phyloP scores from a whole-genome alignment of 2,113 vertebrate species.

The Ptyas mucosa region DNA sequence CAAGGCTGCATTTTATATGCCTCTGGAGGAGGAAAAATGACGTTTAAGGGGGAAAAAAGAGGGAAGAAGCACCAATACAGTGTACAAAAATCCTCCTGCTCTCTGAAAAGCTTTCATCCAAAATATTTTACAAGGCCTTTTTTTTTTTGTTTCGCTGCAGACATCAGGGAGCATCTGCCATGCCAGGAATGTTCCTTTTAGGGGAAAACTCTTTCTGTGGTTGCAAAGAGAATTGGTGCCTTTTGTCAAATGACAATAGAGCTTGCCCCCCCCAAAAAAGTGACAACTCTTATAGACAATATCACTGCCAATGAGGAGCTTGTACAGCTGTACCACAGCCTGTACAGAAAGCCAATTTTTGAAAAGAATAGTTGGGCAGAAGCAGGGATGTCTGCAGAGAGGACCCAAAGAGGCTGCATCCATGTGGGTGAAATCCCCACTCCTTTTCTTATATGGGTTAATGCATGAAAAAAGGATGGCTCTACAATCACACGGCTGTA shows the following conservation, averaged over 20 bases:
- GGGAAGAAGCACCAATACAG: neutral
- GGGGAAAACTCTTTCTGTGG: neutral
- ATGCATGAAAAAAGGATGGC: neutral
- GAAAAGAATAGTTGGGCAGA: neutral
- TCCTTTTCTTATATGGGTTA: neutral
- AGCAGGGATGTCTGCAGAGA: neutral
- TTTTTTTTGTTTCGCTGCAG: neutral
- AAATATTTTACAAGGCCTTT: neutral
- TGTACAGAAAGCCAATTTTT: neutral
- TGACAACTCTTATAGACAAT: neutral
- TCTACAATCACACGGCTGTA: neutral
- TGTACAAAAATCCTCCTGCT: neutral
- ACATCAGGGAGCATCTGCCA: neutral
- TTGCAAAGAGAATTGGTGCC: neutral
- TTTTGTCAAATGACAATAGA: neutral
- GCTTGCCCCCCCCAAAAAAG: neutral
- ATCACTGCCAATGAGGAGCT: neutral
- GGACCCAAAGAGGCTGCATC: neutral
- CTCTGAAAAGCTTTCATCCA: neutral
- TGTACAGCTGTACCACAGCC: neutral
- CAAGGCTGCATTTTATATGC: neutral
- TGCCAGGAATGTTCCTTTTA: neutral
- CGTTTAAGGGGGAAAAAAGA: neutral
- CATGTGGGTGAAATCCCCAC: neutral
- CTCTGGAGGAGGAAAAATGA: neutral